Evolutionary conservation across 2,797 vertebrate genomes (phyloP), one percentile per base, ranked within the genome.

Genomic region (Schizopygopsis malacanthus): DNA sequence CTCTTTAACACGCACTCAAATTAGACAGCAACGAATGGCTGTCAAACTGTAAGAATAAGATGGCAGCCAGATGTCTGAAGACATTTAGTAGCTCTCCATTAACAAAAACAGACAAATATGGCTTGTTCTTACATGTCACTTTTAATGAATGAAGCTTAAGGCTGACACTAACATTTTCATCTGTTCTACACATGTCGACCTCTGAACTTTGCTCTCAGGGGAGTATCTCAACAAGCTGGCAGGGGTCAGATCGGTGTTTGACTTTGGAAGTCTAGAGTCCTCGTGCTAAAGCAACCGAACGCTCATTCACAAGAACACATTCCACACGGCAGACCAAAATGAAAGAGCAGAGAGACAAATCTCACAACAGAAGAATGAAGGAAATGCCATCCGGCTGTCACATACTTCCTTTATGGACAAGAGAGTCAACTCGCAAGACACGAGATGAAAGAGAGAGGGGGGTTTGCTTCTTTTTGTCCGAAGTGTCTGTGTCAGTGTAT

Each of bases 241-340:
- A 83, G 87, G 82, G 92, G 91, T 93, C 89, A 88, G 71, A 56
- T 85, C 37, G 80, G 87, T 90, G 89, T 91, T 87, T 86, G 88
- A 91, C 91, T 88, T 86, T 87, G 86, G 90, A 84, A 91, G 90
- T 91, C 90, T 94, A 5, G 71, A 88, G 89, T 77, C 75, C 80
- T 88, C 84, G 90, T 93, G 93, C 92, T 92, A 94, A 94, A 86
- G 87, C 89, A 87, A 86, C 80, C 59, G 9, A 86, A 83, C 88
- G 89, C 86, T 83, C 90, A 92, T 94, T 95, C 91, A 90, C 93
- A 86, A 85, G 47, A 92, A 93, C 84, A 87, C 89, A 93, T 93
- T 93, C 92, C 91, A 54, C 85, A 80, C 37, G 13, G 71, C 67
- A n/a, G 45, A 72, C 47, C 45, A 71, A 61, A 73, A 8, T 22